These are phyloP conservation scores for Ginglymostoma cirratum DNA, from an alignment of 2,113 vertebrate species.

Conservation along the genomic window DNA sequence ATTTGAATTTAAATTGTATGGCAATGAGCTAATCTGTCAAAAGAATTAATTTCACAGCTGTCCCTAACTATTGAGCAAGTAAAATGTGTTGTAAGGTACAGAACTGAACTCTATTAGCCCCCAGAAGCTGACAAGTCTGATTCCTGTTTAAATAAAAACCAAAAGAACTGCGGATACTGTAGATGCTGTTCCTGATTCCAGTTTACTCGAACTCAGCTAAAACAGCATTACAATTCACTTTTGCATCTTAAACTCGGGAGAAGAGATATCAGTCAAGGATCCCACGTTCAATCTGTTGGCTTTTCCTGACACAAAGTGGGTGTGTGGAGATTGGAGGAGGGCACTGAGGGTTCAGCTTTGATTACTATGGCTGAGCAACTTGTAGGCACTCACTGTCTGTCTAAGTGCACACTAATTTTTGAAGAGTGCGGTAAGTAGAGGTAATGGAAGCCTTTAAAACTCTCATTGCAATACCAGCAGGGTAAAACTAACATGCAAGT, in stretches of 20 bases:
- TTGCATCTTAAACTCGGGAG: not conserved
- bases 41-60: not conserved
- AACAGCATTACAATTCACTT: not conserved
- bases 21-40: not conserved
- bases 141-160: not conserved
- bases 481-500: not conserved
- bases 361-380: not conserved
- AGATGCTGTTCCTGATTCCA: not conserved
- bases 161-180: too few species aligned
- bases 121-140: not conserved
- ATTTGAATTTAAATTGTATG: not conserved
- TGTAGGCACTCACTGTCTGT: not conserved
- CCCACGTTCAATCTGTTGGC: not conserved
- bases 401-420: not conserved
- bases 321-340: not conserved
- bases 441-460: not conserved
- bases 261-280: not conserved
- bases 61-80: not conserved
- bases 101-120: not conserved
- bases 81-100: not conserved
- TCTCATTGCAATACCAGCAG: not conserved
- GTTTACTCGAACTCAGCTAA: not conserved
- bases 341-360: not conserved
- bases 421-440: not conserved
- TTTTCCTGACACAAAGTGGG: not conserved